Percentiles rank a stretch among this genome's conserved stretches.
Conservation (phyloP, 2,113 vertebrate genomes). For the Scomber colias region DNA sequence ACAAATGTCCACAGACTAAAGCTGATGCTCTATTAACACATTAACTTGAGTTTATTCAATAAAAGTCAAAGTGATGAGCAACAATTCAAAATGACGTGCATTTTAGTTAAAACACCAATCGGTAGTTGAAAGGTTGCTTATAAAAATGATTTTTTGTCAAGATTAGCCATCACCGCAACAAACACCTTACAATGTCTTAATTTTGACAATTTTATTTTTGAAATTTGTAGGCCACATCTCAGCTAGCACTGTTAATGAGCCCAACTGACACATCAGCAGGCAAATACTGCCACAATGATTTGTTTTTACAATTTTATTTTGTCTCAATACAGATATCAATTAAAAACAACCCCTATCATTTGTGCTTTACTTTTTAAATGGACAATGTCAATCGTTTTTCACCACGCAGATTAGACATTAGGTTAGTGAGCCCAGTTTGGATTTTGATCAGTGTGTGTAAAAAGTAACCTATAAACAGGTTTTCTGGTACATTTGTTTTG, state of each 20-base stretch:
- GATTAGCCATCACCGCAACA: too few species aligned
- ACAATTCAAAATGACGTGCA: not conserved
- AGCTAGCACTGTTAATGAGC: not conserved
- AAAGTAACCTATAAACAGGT: not conserved
- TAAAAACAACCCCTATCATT: not conserved
- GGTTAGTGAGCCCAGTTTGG: not conserved
- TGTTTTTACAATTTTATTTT: too few species aligned
- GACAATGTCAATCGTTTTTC: not conserved
- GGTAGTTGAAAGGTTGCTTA: too few species aligned
- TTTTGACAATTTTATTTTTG: too few species aligned
- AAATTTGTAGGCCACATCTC: not conserved
- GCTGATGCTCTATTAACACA: too few species aligned
- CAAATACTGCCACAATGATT: not conserved
- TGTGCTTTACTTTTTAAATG: not conserved
- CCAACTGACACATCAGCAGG: not conserved
- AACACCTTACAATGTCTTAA: too few species aligned
- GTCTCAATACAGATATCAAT: too few species aligned
- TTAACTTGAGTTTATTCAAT: too few species aligned
- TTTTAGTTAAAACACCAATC: too few species aligned
- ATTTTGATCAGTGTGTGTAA: not conserved
- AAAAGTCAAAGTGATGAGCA: not conserved
- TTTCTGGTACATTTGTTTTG: not conserved
- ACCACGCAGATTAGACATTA: too few species aligned
- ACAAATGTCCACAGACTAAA: too few species aligned
- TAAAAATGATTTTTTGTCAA: too few species aligned